Evolutionary conservation across 2,113 vertebrate genomes (phyloP), one percentile per base, ranked within the genome.

Genomic region (Irena cyanogastra): DNA sequence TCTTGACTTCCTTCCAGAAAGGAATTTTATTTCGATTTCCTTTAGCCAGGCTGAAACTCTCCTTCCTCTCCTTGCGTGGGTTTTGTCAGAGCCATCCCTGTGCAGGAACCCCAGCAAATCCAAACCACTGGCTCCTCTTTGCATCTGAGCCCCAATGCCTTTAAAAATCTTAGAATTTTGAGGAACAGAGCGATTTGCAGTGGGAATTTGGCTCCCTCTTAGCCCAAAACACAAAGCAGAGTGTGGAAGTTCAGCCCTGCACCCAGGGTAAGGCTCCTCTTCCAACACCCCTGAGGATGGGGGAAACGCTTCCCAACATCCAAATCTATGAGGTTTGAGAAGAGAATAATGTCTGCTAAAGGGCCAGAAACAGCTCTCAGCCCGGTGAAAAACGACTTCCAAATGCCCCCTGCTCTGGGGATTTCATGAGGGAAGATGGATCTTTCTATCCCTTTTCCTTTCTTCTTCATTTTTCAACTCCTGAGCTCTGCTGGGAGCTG

Each of bases 1-100:
- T 71, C 92, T 96, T 97, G 93, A 96, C 64, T 78, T 89, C 83
- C 56, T 92, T 96, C 96, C 96, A 96, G 92, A 92, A 90, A 90
- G 56, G 83, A 93, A 81, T 96, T 94, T 92, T 87, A 81, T 92
- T 89, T 89, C 30, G 72, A 44, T 89, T 93, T 80, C 72, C 71
- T 93, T 68, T 66, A 59, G 71, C 79, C 71, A 56, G 53, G 44
- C 59, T 77, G 87, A 91, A 77, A 22, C 27, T 86, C 90, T 80
- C 42, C 68, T 88, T 84, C 42, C 59, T 85, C 30, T 60, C 80
- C 27, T 37, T 54, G 74, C 75, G 4, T 6, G 63, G 84, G 16
- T 80, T 93, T 85, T 18, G 13, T 64, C 35, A 72, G 63, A 54
- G 44, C 61, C 39, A 39, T 65, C 24, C 54, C 59, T 37, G 9